A percentile compares a stretch with the other conserved stretches of the same genome.
Evolutionary conservation across 2,113 vertebrate species (phyloP).

Genomic region (Ceratotherium simum): DNA sequence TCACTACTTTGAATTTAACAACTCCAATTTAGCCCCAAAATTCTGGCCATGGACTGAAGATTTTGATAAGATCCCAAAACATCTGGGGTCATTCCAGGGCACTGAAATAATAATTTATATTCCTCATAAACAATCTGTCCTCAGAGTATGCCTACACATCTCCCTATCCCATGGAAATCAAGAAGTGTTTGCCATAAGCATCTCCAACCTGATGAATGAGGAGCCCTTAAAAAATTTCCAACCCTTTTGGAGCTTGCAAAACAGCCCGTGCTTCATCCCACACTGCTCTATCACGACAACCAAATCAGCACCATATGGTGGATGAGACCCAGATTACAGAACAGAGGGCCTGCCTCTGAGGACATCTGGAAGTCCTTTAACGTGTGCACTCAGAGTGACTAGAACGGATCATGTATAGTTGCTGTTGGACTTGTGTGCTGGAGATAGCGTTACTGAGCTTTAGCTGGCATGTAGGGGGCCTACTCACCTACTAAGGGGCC

Average conservation of each 20-base stretch:
- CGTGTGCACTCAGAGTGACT: neutral
- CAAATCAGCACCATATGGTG: slow-evolving; percentile 78
- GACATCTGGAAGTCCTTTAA: slow-evolving; percentile 80
- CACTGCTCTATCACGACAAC: slow-evolving; percentile 22
- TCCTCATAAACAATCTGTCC: neutral
- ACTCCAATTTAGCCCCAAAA: neutral
- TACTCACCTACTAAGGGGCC: neutral
- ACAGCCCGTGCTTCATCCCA: slow-evolving; percentile 31
- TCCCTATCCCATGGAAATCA: neutral
- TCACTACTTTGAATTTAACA: neutral
- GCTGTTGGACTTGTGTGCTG: neutral
- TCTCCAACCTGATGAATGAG: slow-evolving; percentile 53
- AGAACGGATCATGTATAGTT: slow-evolving; percentile 51
- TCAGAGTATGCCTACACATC: neutral
- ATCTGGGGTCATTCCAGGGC: slow-evolving; percentile 25
- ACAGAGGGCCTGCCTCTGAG: slow-evolving; percentile 46
- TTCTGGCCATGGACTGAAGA: neutral
- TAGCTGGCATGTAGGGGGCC: neutral
- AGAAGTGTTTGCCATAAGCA: slow-evolving; percentile 24
- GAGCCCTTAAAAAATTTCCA: slow-evolving; percentile 52
- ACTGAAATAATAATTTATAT: slow-evolving; percentile 32
- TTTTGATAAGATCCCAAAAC: slow-evolving; percentile 10
- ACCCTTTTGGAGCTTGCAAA: neutral
- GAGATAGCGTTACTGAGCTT: neutral
- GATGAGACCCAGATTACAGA: slow-evolving; percentile 63